Base-by-base conservation (phyloP, 2,888 invertebrate genomes). In the Platypus cylindrus region DNA sequence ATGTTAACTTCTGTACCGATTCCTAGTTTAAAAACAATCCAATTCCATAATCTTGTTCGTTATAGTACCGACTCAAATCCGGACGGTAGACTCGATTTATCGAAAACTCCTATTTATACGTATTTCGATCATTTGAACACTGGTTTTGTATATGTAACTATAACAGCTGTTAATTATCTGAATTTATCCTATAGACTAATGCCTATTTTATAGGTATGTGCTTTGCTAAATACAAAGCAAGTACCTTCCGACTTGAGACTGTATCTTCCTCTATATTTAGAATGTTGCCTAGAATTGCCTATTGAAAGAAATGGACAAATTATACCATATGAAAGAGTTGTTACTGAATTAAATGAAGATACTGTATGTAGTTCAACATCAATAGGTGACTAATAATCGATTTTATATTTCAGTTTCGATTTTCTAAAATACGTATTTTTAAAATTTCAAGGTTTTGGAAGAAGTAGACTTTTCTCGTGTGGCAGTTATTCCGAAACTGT, bases 81-180 rank as follows among this genome's bases (percentile, higher is more conserved):
- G 7, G 42, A 64, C 20, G 65, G 65, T 34, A 66, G 70, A 1
- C 60, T 71, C 48, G 68, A 76, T 53, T 62, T 81, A 8, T 58
- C 61, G 2, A 64, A 74, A 30, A 59, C 85, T 27, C 85, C 87
- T 1, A 63, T 86, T 13, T 79, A 73, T 52, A 75, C 85, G 1
- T 76, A 83, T 45, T 66, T 86, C 31, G 83, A 87, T 62, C 75
- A 83, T 55, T 64, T 87, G 30, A 76, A 80, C 45, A 81, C 84
- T 2, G 83, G 82, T 60, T 89, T 90, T 59, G 75, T 86, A 44
- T 80, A 84, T 62, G 86, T 87, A 60, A 70, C 77, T 71, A 48
- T 23, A 12, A 26, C 13, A 26, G n/a, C 13, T 26, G n/a, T 26
- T 5, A 11, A 5, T 26, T 5, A 11, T 12, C 26, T 11, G 11